Base-by-base conservation (phyloP, 2,888 invertebrate genomes). In the Phyto melanocephala region DNA sequence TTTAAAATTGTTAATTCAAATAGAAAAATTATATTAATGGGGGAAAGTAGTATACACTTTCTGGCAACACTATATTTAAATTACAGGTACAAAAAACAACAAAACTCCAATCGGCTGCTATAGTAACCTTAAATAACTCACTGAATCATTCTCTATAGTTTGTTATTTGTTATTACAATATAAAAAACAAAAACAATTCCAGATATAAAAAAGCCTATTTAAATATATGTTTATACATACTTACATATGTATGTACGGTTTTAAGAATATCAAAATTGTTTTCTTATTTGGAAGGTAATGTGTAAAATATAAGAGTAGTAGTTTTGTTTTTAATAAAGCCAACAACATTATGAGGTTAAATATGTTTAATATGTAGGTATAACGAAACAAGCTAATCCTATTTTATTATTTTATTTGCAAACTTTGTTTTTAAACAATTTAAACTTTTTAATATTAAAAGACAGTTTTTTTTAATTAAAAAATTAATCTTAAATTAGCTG, bases 71-170 rank as follows among this genome's bases (percentile, higher is more conserved):
- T 28, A 40, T 35, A 42, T n/a, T 13, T 56, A 45, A 52, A 28
- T 47, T 22, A 54, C 58, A 76, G 71, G 71, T 72, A 72, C 52
- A 72, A 77, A 72, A 42, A 56, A 40, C 71, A 70, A 60, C 71
- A 67, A 52, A 54, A 81, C 56, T 78, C 28, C 33, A 78, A 47
- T 50, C 35, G 24, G 76, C 67, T 65, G 70, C 81, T 78, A 81
- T 78, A 82, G 78, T 52, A 81, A 81, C 81, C 81, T 56, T 70
- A 70, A 77, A 70, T 70, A 62, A 70, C 77, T 74, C 63, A 74
- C 58, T 54, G 42, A 62, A 47, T 67, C 35, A 47, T 75, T 52
- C 24, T 50, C 42, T 72, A 28, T 45, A 11, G 42, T 33, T 13
- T 6, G 11, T 10, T 56, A 20, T 42, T 33, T 72, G 28, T 54